Percentiles rank a stretch among this genome's conserved stretches.
Evolutionary conservation across 2,113 vertebrate species (phyloP).

Genomic region (Xenus cinereus): DNA sequence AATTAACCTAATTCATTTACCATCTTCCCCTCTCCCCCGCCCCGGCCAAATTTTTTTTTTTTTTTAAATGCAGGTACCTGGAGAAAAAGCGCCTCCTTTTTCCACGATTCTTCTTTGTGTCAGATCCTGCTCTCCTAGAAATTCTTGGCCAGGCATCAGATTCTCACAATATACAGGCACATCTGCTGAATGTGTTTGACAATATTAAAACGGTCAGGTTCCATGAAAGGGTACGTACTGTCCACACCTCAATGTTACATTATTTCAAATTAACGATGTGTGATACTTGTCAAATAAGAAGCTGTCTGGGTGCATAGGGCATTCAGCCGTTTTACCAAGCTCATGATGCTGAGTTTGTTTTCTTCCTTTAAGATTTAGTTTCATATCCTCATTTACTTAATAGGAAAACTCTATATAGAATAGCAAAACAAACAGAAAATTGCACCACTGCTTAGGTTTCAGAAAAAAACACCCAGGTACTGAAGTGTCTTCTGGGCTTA

Average conservation of each 20-base stretch:
- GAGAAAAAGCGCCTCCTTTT: constrained; percentile 95
- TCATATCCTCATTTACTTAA: not conserved
- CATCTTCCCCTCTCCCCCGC: not conserved
- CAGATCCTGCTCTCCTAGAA: constrained; percentile 93
- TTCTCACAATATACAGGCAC: constrained; percentile 93
- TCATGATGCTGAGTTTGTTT: not conserved
- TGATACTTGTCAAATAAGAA: not conserved
- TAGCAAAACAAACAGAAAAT: not conserved
- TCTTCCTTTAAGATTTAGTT: not conserved
- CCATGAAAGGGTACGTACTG: constrained; percentile 84
- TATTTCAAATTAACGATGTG: not conserved
- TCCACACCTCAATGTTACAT: not conserved
- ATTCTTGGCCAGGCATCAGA: constrained; percentile 97
- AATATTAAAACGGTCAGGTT: constrained; percentile 91
- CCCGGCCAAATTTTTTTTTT: not conserved
- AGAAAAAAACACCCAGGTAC: not conserved
- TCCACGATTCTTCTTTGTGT: constrained; percentile 97
- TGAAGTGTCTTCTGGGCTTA: not conserved
- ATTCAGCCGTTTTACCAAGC: not conserved
- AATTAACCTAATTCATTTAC: not conserved
- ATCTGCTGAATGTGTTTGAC: constrained; percentile 94
- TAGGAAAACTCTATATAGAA: not conserved
- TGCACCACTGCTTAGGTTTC: not conserved
- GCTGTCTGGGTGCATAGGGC: not conserved
- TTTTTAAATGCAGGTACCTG: constrained; percentile 82